phyloP scores from a whole-genome alignment of 2,113 vertebrate genomes.

The Lophotis ruficrista region DNA sequence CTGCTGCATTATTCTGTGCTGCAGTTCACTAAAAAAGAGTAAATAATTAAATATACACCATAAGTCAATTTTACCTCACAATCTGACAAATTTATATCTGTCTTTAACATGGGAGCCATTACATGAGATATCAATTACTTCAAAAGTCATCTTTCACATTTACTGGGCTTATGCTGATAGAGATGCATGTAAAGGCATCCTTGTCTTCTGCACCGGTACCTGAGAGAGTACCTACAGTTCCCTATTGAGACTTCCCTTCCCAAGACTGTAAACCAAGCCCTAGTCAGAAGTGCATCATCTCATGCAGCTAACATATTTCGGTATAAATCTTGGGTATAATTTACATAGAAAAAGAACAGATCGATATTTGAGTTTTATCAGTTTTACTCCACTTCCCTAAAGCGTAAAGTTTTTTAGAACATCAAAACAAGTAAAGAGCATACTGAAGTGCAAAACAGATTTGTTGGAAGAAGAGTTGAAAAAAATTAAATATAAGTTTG shows the following conservation, averaged over 20 bases:
- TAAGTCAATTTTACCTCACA: constrained; percentile 58
- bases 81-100: constrained; percentile 69
- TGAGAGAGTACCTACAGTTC: neutral
- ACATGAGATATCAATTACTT: constrained; percentile 67
- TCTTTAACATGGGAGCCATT: constrained; percentile 48
- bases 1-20: neutral
- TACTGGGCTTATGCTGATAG: constrained; percentile 15
- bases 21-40: constrained; percentile 53
- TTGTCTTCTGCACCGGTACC: constrained; percentile 33
- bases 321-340: constrained; percentile 66
- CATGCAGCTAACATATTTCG: constrained; percentile 18
- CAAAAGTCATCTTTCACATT: constrained; percentile 54
- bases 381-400: constrained; percentile 56
- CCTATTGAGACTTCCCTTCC: constrained; percentile 40
- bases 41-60: constrained; percentile 55
- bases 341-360: constrained; percentile 63
- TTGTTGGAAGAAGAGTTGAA: constrained; percentile 21
- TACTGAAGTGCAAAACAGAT: constrained; percentile 31
- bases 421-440: constrained; percentile 46
- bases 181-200: constrained; percentile 35
- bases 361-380: constrained; percentile 68
- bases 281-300: constrained; percentile 19
- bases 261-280: constrained; percentile 51
- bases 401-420: constrained; percentile 65
- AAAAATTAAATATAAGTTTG: constrained; percentile 73